Conservation (phyloP, 2,888 invertebrate species). For the Tanytarsus gracilentus region DNA sequence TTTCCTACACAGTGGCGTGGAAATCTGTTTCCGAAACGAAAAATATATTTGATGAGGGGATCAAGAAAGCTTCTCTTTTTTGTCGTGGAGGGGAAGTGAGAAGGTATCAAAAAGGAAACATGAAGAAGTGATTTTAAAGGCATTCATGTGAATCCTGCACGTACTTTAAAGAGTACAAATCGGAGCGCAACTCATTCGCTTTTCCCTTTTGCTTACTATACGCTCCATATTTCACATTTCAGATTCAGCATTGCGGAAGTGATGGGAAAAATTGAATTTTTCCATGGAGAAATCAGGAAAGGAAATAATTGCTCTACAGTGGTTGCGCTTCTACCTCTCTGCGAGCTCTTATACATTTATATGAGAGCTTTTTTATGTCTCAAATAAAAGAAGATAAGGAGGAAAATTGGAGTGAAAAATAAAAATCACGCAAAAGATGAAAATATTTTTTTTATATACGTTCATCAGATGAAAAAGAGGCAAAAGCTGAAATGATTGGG, state of each 20-base stretch:
- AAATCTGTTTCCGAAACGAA: neutral
- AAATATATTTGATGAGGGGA: neutral
- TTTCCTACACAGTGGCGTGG: neutral
- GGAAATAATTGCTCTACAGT: constrained; percentile 5
- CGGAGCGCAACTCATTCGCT: neutral
- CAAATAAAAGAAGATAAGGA: too few relatives aligned
- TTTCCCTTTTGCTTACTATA: neutral
- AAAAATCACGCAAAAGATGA: too few relatives aligned
- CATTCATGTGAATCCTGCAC: constrained; percentile 14
- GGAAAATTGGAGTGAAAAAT: too few relatives aligned
- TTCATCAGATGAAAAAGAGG: too few relatives aligned
- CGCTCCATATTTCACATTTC: neutral
- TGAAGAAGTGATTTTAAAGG: neutral
- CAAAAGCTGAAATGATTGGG: too few relatives aligned
- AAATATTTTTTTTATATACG: too few relatives aligned
- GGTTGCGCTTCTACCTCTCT: neutral
- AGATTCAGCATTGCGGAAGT: constrained; percentile 7
- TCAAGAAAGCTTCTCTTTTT: neutral
- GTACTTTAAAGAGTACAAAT: constrained; percentile 6
- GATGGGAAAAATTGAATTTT: constrained; percentile 8
- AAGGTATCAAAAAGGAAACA: too few relatives aligned
- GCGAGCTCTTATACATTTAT: neutral
- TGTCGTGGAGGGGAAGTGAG: neutral
- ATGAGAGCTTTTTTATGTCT: too few relatives aligned
- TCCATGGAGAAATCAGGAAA: constrained; percentile 11